These are phyloP conservation scores for Turritopsis dohrnii DNA, from an alignment of 30 jellyfish, hydroid and myxozoan species.

Conservation along the genomic window DNA sequence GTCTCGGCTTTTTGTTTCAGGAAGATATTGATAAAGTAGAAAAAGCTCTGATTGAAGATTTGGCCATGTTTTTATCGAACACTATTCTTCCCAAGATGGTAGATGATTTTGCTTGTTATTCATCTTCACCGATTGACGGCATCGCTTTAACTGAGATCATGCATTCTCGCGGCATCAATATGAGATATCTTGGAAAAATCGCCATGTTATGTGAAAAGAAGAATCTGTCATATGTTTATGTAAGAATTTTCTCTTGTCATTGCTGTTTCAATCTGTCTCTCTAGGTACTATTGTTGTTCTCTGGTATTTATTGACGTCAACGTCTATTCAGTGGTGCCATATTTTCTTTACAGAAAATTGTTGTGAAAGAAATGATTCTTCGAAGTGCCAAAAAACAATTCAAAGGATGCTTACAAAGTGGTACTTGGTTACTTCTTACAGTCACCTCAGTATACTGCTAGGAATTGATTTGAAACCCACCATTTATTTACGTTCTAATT, in stretches of 20 bases:
- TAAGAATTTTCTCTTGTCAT: conserved; percentile 26
- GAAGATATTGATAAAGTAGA: conserved; percentile 63
- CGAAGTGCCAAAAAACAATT: conserved; percentile 81
- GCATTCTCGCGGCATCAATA: conserved; percentile 93
- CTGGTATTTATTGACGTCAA: neutral
- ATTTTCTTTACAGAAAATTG: conserved; percentile 51
- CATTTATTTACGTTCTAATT: neutral
- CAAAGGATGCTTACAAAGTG: conserved; percentile 86
- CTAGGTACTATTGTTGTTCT: neutral
- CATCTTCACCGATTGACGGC: conserved; percentile 89
- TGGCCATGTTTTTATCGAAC: conserved; percentile 59
- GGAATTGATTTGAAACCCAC: too few species aligned
- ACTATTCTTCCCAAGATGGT: conserved; percentile 82
- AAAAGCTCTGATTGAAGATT: conserved; percentile 61
- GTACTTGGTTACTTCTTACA: conserved; percentile 43
- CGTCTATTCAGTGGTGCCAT: neutral
- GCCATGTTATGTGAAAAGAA: conserved; percentile 64
- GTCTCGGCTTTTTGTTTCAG: conserved; percentile 44
- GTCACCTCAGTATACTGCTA: too few species aligned
- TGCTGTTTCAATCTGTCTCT: neutral
- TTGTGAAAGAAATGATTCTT: conserved; percentile 80
- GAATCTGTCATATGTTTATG: conserved; percentile 57
- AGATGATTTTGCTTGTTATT: conserved; percentile 70
- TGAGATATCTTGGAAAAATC: conserved; percentile 90
- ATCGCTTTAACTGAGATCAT: conserved; percentile 78